Evolutionary conservation across 1,140 invertebrate genomes (phyloP), one percentile per base, ranked within the genome.

Genomic region (Neodiprion lecontei): DNA sequence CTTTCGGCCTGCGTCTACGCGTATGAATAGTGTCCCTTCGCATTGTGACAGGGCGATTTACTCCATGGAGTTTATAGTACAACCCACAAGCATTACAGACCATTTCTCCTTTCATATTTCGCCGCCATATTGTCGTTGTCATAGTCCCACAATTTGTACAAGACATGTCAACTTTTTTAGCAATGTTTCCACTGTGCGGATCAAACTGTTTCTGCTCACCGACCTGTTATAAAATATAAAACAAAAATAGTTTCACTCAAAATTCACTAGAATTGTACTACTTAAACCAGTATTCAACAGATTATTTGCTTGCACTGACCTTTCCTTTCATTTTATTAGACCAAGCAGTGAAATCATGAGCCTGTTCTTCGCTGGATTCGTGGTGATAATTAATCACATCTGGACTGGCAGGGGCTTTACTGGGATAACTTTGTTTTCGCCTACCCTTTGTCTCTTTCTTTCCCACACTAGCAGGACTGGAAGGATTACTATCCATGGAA

Each of bases 1-100:
- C 91, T 80, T 95, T 94, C 5, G 96, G 96, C 83, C 97, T 93
- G 79, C 98, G 92, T 88, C 98, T 95, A 76, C 98, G 89, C 17
- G 97, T 99, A 88, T 99, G 97, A 84, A 99, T 99, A 9, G 96
- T 97, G 83, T 99, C 97, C 83, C 98, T 95, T 81, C 97, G 92
- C 97, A 99, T 99, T 47, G 97, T 95, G 76, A 96, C 91, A 8
- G 98, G 98, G 74, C 96, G 90, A 86, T 95, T 95, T 74, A 98
- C 93, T 74, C 95, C 94, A 87, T 98, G 97, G 74, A 98, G 89
- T 89, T 98, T 98, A 88, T 94, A 97, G 88, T 98, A 98, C 12
- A 98, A 90, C 1, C 96, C 96, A 85, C 96, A 98, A 28, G 96
- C 96, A 88, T 98, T 98, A 88, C 96, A 98, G 21, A 98, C 96